Evolutionary conservation across 2,888 invertebrate genomes (phyloP).

Genomic region (Tromatobia lineatoria): DNA sequence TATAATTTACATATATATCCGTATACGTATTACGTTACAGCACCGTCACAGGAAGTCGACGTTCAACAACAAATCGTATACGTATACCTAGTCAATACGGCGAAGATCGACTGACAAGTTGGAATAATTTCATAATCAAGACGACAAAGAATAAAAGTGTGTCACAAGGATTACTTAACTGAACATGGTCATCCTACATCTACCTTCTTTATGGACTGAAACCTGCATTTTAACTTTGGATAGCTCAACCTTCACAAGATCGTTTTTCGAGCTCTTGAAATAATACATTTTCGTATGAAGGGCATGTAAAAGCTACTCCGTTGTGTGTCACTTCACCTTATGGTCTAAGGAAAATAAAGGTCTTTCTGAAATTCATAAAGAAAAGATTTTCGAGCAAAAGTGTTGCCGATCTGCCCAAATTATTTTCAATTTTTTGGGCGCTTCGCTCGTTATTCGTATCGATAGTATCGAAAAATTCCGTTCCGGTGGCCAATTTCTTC

Average conservation of each 20-base stretch:
- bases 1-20: no score
- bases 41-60: constrained; percentile 17
- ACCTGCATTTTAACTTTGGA: background rate
- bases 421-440: background rate
- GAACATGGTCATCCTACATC: constrained; percentile 12
- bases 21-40: no score
- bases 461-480: background rate
- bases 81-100: background rate
- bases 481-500: background rate
- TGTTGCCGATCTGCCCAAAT: background rate
- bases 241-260: constrained; percentile 9
- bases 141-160: constrained; percentile 26
- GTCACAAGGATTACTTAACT: constrained; percentile 30
- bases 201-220: constrained; percentile 20
- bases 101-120: background rate
- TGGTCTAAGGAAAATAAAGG: no score
- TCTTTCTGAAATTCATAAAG: background rate
- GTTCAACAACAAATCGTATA: constrained; percentile 3
- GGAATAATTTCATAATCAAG: constrained; percentile 6
- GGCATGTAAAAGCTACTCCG: no score
- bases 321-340: no score
- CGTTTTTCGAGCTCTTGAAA: constrained; percentile 13
- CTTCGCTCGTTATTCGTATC: background rate
- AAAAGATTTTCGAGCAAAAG: background rate
- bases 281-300: constrained; percentile 19